These are phyloP conservation scores for Etheostoma spectabile DNA, from an alignment of 2,113 vertebrate species.

Conservation along the genomic window DNA sequence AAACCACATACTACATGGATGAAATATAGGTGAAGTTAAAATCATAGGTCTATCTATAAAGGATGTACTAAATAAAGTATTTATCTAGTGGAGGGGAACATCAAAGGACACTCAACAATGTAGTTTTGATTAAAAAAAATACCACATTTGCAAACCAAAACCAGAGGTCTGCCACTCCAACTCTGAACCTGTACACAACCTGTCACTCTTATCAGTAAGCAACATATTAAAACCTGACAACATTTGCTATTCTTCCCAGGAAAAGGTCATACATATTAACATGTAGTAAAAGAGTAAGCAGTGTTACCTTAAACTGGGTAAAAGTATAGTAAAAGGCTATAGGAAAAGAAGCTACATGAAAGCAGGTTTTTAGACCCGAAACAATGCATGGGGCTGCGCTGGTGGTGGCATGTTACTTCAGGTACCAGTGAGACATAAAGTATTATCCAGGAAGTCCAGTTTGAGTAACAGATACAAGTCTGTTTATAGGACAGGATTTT, in stretches of 20 bases:
- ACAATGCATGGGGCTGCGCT: neutral
- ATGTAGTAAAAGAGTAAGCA: neutral
- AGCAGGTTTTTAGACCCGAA: neutral
- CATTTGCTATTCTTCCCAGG: neutral
- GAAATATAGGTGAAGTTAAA: neutral
- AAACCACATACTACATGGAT: neutral
- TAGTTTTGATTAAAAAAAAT: slow-evolving; percentile 8
- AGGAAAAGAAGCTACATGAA: neutral
- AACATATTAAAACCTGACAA: slow-evolving; percentile 4
- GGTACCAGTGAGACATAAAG: neutral
- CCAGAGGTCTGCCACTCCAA: neutral
- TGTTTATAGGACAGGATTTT: neutral
- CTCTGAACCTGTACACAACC: neutral
- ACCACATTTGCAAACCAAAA: slow-evolving; percentile 8
- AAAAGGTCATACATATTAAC: neutral
- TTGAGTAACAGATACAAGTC: neutral
- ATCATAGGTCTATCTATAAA: neutral
- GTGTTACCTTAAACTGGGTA: neutral
- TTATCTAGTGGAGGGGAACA: neutral
- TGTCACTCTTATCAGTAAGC: neutral
- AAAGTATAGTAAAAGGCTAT: neutral
- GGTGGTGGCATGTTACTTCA: neutral
- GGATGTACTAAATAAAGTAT: neutral
- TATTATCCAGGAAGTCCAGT: neutral
- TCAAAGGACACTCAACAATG: slow-evolving; percentile 6